Evolutionary conservation across 2,888 invertebrate species (phyloP), one percentile per base, ranked within the genome.

Genomic region (Caenorhabditis japonica): DNA sequence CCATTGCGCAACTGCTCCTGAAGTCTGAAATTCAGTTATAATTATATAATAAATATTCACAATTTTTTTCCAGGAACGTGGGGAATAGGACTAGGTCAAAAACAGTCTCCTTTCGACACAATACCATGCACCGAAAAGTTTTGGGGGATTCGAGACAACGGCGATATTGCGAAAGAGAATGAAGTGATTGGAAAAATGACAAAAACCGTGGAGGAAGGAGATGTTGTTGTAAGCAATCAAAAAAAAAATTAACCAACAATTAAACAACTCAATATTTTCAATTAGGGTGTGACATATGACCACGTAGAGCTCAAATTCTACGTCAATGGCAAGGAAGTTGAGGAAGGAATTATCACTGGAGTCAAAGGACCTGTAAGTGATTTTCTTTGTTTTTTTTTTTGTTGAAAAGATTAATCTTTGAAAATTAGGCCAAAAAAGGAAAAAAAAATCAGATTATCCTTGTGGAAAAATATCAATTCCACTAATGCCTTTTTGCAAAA

Each of bases 291-390:
- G 34, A 93, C 94, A 0, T 99, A 94, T 88, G 97, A 99, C 88
- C 97, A 99, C 88, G 92, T 96, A 69, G 94, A 97, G 87, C 90
- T 99, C 69, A 95, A 94, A 88, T 95, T 97, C 90, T 96, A 92
- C 89, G 90, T 95, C 39, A 97, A 97, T 90, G 97, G 97, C 2
- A 93, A 92, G 87, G 92, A 92, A 84, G 90, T 94, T 86, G 93
- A 94, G 84, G 92, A 92, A 83, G n/a, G n/a, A n/a, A 93, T 94
- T 19, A 91, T 96, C 44, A 92, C 93, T 76, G 94, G 94, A 89
- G 92, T 96, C 75, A 93, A 93, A 87, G 96, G 89, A 44, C 93
- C 94, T 1, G 92, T 94, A 1, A 96, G 68, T 17, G n/a, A 34
- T 33, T 8, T n/a, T n/a, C n/a, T n/a, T n/a, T n/a, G n/a, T n/a